Base-by-base conservation (phyloP, 2,888 invertebrate genomes). In the Zaprionus obscuricornis region DNA sequence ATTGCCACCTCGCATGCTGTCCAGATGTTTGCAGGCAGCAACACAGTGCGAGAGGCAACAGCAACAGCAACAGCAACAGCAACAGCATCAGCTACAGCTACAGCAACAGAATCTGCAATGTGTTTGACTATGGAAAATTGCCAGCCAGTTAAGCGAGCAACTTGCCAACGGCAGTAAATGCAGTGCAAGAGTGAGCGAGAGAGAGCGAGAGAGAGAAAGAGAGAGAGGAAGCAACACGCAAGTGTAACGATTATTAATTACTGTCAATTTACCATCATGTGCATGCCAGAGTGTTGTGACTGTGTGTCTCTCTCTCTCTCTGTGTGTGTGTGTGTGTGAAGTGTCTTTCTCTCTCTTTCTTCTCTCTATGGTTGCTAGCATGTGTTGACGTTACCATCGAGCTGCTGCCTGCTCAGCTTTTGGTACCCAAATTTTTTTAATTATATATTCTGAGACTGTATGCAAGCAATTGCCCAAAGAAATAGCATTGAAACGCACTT, bases 171-270 rank as follows among this genome's bases (percentile, higher is more conserved):
- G 60, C 74, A 60, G 47, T 58, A 50, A 69, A 47, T 64, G 65
- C 50, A 56, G 34, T 7, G 13, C 20, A 18, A 27, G n/a, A 27
- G 27, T 2, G 10, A 27, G 8, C n/a, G n/a, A 2, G 27, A 27
- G n/a, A n/a, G 27, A 4, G 8, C n/a, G 2, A 10, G 2, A n/a
- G n/a, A 22, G 16, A 49, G 18, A 18, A 10, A 14, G 16, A 26
- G 16, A 29, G 3, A 18, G 5, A 6, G 7, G 22, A 1, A 43
- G 20, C 40, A 11, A 33, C 16, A 24, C 37, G 33, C 47, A 31
- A 58, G 47, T 55, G 57, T 55, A 71, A 72, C 58, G 63, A 71
- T 71, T 75, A 72, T 72, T 72, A 75, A 72, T 71, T 72, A 75
- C 72, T 63, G 50, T 63, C 50, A 71, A 66, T 66, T 71, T 66